Evolutionary conservation across 2,888 invertebrate species (phyloP).

Genomic region (Drosophila monieri): DNA sequence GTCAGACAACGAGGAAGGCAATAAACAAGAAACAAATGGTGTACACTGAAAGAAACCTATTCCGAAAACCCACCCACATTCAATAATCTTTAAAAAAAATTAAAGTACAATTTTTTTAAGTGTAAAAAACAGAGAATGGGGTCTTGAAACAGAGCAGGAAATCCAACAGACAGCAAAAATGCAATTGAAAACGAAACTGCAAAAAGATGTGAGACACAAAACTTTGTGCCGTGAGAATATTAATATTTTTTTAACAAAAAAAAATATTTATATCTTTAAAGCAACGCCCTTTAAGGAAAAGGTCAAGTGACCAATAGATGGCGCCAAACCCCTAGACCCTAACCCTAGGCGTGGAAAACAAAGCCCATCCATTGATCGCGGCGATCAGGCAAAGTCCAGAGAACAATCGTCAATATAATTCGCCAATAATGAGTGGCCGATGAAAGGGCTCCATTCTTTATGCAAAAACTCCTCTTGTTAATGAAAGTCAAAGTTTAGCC

Average conservation of each 20-base stretch:
- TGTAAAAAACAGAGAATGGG: constrained; percentile 2
- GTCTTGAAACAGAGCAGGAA: constrained; percentile 37
- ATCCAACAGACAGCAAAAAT: constrained; percentile 50
- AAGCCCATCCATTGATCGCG: constrained; percentile 64
- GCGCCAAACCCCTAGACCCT: constrained; percentile 15
- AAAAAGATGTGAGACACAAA: constrained; percentile 44
- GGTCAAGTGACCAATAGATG: constrained; percentile 34
- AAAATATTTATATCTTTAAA: constrained; percentile 19
- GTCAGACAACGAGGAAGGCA: constrained; percentile 55
- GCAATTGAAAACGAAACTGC: constrained; percentile 71
- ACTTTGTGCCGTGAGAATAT: constrained; percentile 68
- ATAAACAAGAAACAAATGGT: constrained; percentile 61
- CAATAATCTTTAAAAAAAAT: neutral
- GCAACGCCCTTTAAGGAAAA: constrained; percentile 3
- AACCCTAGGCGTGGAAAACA: constrained; percentile 44
- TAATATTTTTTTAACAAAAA: constrained; percentile 50
- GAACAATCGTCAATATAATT: constrained; percentile 35
- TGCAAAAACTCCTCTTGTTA: constrained; percentile 49
- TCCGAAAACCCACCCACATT: constrained; percentile 8
- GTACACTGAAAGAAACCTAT: constrained; percentile 11
- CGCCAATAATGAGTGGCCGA: constrained; percentile 31
- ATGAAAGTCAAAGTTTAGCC: constrained; percentile 66
- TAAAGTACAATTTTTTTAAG: neutral
- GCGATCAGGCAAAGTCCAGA: constrained; percentile 5
- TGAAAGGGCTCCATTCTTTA: constrained; percentile 68